Evolutionary conservation across 2,113 vertebrate species (phyloP).

Genomic region (Pelvicachromis taeniatus): DNA sequence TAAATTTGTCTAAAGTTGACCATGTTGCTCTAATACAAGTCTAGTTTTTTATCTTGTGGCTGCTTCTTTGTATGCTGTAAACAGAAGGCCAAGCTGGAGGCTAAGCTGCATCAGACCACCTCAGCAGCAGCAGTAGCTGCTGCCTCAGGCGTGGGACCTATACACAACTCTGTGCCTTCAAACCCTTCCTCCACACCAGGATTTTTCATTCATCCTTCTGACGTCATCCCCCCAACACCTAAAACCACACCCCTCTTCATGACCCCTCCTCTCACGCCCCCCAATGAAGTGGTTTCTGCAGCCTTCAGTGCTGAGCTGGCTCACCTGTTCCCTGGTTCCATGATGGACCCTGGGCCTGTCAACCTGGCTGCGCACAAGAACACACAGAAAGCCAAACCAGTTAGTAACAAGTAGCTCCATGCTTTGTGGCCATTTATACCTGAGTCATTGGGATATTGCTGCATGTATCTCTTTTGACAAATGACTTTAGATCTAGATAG

Average conservation of each 20-base stretch:
- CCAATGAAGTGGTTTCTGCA: constrained; percentile 93
- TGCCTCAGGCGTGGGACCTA: constrained; percentile 83
- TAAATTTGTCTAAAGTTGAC: not conserved
- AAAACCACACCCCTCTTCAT: constrained; percentile 99
- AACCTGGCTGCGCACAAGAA: constrained; percentile 92
- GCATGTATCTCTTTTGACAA: not conserved
- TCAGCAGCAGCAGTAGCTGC: constrained; percentile 84
- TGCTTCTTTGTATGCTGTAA: constrained; percentile 17
- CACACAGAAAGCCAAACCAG: constrained; percentile 87
- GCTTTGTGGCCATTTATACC: not conserved
- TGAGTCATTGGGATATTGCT: not conserved
- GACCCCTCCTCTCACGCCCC: constrained; percentile 96
- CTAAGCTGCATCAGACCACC: constrained; percentile 97
- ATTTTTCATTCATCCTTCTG: constrained; percentile 97
- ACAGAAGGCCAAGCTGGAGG: constrained; percentile 98
- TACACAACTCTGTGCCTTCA: constrained; percentile 95
- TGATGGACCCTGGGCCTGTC: constrained; percentile 90
- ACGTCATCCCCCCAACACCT: constrained; percentile 97
- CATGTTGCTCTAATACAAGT: not conserved
- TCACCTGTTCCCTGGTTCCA: constrained; percentile 93
- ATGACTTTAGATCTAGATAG: not conserved
- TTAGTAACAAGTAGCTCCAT: constrained; percentile 60
- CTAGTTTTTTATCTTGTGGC: not conserved
- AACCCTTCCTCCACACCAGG: constrained; percentile 88
- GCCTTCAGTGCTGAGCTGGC: constrained; percentile 95